phyloP scores from a whole-genome alignment of 1,140 invertebrate genomes.

The Mercenaria mercenaria region DNA sequence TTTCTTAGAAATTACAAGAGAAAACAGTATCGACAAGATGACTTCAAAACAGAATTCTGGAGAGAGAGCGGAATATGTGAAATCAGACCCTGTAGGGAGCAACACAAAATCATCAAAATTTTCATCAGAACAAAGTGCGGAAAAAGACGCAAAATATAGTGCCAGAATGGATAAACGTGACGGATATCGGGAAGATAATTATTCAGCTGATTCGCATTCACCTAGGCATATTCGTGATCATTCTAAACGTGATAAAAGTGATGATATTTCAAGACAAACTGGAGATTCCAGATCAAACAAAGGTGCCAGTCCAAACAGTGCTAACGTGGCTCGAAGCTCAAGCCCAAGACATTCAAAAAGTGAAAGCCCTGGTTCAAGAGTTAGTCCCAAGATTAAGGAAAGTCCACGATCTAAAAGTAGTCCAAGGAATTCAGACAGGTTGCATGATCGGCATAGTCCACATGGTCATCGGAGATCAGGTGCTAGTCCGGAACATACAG shows the following conservation, averaged over 20 bases:
- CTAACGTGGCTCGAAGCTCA: background rate
- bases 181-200: conserved; percentile 56
- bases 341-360: conserved; percentile 57
- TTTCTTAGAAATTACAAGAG: conserved; percentile 93
- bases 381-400: conserved; percentile 10
- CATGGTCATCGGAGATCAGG: conserved; percentile 5
- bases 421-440: background rate
- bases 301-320: conserved; percentile 26
- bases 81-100: conserved; percentile 25
- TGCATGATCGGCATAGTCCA: conserved; percentile 3
- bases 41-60: conserved; percentile 2
- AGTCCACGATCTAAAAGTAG: conserved; percentile 49
- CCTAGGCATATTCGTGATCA: background rate
- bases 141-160: conserved; percentile 60
- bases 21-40: conserved; percentile 74
- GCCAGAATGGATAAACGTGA: conserved; percentile 59
- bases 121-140: conserved; percentile 33
- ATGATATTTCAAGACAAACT: conserved; percentile 28
- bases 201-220: background rate
- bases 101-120: conserved; percentile 53
- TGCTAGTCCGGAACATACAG: conserved; percentile 9
- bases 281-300: background rate
- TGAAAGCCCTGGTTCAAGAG: conserved; percentile 41
- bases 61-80: conserved; percentile 65
- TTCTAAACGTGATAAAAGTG: conserved; percentile 33